Percentiles rank a stretch among this genome's conserved stretches.
These are phyloP conservation scores for Octopus bimaculoides DNA, from an alignment of 1,140 invertebrate genomes.

Conservation along the genomic window DNA sequence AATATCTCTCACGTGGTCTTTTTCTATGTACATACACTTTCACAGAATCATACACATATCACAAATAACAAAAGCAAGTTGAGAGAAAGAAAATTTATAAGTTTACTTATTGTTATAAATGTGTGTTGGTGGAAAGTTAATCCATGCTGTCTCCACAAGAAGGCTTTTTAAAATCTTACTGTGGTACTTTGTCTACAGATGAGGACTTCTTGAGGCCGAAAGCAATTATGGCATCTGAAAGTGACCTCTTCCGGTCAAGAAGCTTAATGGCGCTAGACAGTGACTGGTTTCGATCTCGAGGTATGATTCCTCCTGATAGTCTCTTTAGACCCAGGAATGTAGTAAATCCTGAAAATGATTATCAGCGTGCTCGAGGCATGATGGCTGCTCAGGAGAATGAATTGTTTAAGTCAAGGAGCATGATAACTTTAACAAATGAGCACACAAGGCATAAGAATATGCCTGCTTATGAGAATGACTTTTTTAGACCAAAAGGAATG, in stretches of 20 bases:
- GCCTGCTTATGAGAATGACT: not conserved
- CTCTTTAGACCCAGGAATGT: not conserved
- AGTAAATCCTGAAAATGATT: not conserved
- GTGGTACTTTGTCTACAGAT: not conserved
- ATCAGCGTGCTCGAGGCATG: not conserved
- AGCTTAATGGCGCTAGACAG: not conserved
- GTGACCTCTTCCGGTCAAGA: not conserved
- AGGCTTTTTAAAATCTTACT: not conserved
- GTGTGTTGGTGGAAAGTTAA: not conserved
- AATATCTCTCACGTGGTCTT: too few species aligned
- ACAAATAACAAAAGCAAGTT: too few species aligned
- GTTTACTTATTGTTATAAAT: too few species aligned
- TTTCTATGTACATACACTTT: too few species aligned
- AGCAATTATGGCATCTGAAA: not conserved
- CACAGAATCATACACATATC: too few species aligned
- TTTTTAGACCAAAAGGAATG: not conserved
- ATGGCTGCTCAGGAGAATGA: not conserved
- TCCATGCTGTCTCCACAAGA: not conserved
- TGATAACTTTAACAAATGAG: not conserved
- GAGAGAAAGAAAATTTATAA: too few species aligned
- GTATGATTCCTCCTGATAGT: not conserved
- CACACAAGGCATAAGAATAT: not conserved
- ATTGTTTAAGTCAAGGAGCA: not conserved
- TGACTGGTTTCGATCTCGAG: not conserved
- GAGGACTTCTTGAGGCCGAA: not conserved